A percentile compares a stretch with the other conserved stretches of the same genome.
Evolutionary conservation across 2,797 vertebrate species (phyloP).

Genomic region (Chlorospingus flavigularis): DNA sequence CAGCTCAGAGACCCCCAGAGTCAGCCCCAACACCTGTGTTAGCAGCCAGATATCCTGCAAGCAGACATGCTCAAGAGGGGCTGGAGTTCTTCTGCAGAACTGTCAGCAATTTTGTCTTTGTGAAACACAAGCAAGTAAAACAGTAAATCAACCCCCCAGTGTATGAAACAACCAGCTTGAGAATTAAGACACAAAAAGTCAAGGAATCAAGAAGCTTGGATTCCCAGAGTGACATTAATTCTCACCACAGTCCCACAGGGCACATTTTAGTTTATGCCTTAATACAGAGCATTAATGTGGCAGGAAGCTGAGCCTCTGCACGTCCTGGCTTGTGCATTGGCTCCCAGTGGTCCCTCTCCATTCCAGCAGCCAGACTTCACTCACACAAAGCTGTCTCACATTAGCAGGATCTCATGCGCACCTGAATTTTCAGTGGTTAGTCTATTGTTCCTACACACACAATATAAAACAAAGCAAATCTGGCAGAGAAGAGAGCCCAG

Average conservation of each 20-base stretch:
- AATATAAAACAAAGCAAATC: not conserved
- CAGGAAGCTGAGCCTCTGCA: conserved; percentile 45
- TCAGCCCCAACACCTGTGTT: not conserved
- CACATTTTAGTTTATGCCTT: conserved; percentile 54
- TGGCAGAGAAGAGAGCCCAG: not conserved
- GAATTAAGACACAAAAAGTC: conserved; percentile 53
- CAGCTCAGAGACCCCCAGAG: not conserved
- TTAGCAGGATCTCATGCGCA: not conserved
- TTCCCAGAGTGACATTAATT: conserved; percentile 56
- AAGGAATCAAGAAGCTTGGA: conserved; percentile 52
- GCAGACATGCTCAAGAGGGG: not conserved
- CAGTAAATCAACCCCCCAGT: not conserved
- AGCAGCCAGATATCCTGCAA: not conserved
- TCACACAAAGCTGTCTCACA: not conserved
- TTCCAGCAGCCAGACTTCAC: not conserved
- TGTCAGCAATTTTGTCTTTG: conserved; percentile 25
- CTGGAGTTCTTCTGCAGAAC: not conserved
- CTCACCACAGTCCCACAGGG: conserved; percentile 27
- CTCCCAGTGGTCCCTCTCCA: not conserved
- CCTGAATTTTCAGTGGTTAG: not conserved
- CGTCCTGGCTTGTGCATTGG: not conserved
- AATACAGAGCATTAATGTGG: conserved; percentile 48
- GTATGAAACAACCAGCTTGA: not conserved
- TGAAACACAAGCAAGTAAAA: not conserved
- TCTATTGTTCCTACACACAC: not conserved